phyloP scores from a whole-genome alignment of 2,888 invertebrate genomes.

The Iselma pallidipennis region DNA sequence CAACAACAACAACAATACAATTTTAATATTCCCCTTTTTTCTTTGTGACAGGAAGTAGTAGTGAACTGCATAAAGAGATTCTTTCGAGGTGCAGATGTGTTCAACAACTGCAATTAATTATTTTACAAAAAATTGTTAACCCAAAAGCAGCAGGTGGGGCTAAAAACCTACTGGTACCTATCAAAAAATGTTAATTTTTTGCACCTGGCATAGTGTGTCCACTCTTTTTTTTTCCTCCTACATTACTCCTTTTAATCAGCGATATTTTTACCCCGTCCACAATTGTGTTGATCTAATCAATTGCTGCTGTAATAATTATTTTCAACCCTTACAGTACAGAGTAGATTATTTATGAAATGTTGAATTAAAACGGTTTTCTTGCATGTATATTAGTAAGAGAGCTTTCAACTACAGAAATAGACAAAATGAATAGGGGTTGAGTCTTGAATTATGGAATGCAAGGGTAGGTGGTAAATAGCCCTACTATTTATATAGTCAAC shows the following conservation, averaged over 20 bases:
- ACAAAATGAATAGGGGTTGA: too few relatives aligned
- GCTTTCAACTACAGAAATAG: not conserved
- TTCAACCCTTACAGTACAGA: too few relatives aligned
- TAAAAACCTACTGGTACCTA: not conserved
- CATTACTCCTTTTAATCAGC: not conserved
- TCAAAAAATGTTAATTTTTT: not conserved
- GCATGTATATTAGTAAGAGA: not conserved
- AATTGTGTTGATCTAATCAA: too few relatives aligned
- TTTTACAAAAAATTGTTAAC: slow-evolving; percentile 6
- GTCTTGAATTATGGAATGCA: not conserved
- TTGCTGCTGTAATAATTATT: not conserved
- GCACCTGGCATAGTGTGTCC: not conserved
- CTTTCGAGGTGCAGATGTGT: slow-evolving; percentile 17
- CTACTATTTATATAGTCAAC: too few relatives aligned
- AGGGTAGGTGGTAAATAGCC: not conserved
- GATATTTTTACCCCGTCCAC: not conserved
- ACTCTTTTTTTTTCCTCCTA: not conserved
- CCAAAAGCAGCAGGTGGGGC: slow-evolving; percentile 12
- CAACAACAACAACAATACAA: not conserved
- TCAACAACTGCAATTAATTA: slow-evolving; percentile 11
- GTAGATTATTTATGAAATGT: too few relatives aligned
- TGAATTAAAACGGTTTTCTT: too few relatives aligned
- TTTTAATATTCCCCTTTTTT: not conserved
- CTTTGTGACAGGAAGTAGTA: slow-evolving; percentile 16
- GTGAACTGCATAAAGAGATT: slow-evolving; percentile 15